Evolutionary conservation across 2,113 vertebrate species (phyloP).

Genomic region (zebrafish (Danio rerio)): DNA sequence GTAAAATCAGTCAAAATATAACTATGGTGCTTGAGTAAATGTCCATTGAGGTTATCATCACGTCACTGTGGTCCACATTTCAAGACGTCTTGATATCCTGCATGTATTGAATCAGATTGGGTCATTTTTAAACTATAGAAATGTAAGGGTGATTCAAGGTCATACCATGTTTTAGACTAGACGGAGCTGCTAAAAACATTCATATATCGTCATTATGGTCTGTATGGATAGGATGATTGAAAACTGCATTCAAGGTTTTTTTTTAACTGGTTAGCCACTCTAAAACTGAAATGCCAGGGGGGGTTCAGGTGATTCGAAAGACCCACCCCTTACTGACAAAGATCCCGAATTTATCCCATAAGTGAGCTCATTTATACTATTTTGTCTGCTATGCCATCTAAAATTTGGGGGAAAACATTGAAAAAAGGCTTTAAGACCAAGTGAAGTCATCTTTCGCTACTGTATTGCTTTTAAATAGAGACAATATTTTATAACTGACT

Average conservation of each 20-base stretch:
- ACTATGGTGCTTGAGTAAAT: constrained; percentile 59
- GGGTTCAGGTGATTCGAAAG: no score
- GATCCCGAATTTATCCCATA: no score
- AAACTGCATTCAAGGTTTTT: neutral
- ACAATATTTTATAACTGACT: no score
- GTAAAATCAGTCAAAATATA: constrained; percentile 54
- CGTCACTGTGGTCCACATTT: neutral
- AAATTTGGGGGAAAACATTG: no score
- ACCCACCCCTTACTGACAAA: no score
- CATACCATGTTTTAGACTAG: neutral
- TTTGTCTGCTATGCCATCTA: no score
- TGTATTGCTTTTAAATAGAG: no score
- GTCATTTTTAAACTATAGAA: neutral
- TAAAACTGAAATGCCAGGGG: neutral
- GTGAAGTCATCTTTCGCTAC: no score
- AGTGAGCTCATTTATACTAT: no score
- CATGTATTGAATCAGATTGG: neutral
- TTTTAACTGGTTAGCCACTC: neutral
- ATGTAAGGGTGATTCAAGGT: neutral
- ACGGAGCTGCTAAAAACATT: neutral
- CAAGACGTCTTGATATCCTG: constrained; percentile 26
- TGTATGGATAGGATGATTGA: neutral
- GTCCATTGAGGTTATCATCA: constrained; percentile 30
- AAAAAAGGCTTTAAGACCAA: no score
- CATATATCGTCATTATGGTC: no score